Evolutionary conservation across 2,113 vertebrate species (phyloP), one percentile per base, ranked within the genome.

Genomic region (Labeo rohita): DNA sequence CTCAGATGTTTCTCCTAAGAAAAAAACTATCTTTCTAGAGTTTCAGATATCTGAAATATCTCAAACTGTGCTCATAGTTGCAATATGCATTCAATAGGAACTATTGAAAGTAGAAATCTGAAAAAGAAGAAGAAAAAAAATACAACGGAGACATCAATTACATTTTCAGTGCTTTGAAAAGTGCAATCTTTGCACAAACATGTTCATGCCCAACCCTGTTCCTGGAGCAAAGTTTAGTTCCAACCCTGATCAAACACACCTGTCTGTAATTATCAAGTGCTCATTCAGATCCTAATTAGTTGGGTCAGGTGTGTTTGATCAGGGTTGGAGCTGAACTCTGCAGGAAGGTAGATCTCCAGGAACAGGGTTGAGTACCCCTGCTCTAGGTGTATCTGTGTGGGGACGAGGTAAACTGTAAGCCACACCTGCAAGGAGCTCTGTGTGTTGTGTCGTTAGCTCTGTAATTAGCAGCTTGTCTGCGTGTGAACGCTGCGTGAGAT

Each of bases 391-490:
- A 16, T 54, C 47, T 18, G 9, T 45, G 78, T 63, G 50, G 10
- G 50, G 28, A 77, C 4, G 8, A 8, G 47, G 77, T 59, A 43
- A 79, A 59, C 63, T 59, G 72, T 28, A 86, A 87, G 45, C 8
- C 36, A 34, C 63, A 72, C 80, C 39, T 74, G 45, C 3, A 6
- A n/a, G 73, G 59, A 54, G 86, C 84, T 83, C 80, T 84, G 56
- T 84, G 82, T 82, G 83, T 85, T 88, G 83, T 77, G 68, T 90
- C 76, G 86, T 83, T 87, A 21, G 73, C 88, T 90, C 89, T 92
- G 92, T 92, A 93, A 94, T 94, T 94, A 94, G 91, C 86, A 91
- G 76, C 89, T 84, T 83, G 61, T 43, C 89, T 91, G 89, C 85
- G 82, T 87, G 66, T 54, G 36, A 84, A 73, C 66, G 8, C 68